Evolutionary conservation across 1,140 invertebrate genomes (phyloP).

Genomic region (Spodoptera litura): DNA sequence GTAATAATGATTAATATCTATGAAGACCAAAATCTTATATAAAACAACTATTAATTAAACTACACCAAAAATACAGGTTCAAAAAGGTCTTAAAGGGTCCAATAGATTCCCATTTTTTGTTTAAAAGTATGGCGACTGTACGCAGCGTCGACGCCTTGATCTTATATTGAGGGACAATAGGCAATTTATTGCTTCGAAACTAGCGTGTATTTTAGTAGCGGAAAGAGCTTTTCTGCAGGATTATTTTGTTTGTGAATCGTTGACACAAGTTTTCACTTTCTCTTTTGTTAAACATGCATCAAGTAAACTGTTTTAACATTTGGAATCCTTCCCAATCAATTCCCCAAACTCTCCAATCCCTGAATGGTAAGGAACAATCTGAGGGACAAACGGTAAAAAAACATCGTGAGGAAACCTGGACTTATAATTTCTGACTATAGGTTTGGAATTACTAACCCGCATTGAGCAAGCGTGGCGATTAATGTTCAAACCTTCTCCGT

Average conservation of each 20-base stretch:
- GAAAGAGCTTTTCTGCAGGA: constrained; percentile 43
- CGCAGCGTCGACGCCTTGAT: constrained; percentile 12
- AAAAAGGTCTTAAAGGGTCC: background rate
- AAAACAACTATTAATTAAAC: too few species aligned
- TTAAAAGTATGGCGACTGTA: background rate
- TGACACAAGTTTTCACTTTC: constrained; percentile 19
- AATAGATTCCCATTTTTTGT: background rate
- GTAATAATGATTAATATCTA: too few species aligned
- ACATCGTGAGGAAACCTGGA: too few species aligned
- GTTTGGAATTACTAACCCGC: too few species aligned
- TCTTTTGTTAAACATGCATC: background rate
- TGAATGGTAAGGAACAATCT: too few species aligned
- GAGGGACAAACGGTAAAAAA: too few species aligned
- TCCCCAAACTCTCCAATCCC: too few species aligned
- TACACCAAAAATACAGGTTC: too few species aligned
- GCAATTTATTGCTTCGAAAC: constrained; percentile 46
- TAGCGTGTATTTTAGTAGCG: constrained; percentile 46
- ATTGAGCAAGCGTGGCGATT: too few species aligned
- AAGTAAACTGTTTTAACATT: background rate
- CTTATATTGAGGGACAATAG: constrained; percentile 47
- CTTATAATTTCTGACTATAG: too few species aligned
- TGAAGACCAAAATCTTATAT: too few species aligned
- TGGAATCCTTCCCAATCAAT: background rate
- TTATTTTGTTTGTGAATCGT: constrained; percentile 41
- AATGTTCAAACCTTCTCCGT: too few species aligned